phyloP scores from a whole-genome alignment of 2,113 vertebrate genomes.

The Lates calcarifer region DNA sequence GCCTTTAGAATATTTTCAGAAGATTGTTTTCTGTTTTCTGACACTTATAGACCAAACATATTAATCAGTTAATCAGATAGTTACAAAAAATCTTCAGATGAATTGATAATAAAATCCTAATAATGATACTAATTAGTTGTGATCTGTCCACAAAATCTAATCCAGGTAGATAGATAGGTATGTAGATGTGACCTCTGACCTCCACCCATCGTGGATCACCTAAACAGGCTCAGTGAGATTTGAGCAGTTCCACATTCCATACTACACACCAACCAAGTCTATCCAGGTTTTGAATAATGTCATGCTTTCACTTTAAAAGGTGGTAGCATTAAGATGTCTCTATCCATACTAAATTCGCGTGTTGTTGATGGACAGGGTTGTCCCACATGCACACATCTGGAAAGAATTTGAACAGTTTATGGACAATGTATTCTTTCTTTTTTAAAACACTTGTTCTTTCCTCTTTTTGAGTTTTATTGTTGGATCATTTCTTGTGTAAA shows the following conservation, averaged over 20 bases:
- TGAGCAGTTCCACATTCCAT: background rate
- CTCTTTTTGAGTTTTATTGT: background rate
- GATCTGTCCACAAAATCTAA: background rate
- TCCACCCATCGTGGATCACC: background rate
- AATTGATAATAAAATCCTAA: too few species aligned
- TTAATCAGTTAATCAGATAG: too few species aligned
- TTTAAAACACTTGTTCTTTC: background rate
- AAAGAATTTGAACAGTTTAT: background rate
- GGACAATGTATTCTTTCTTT: background rate
- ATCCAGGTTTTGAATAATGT: background rate
- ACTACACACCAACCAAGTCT: background rate
- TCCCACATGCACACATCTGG: background rate
- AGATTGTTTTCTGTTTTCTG: background rate
- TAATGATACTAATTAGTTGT: too few species aligned
- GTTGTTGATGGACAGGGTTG: background rate
- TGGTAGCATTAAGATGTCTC: background rate
- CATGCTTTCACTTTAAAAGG: background rate
- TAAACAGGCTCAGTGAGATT: conserved; percentile 36
- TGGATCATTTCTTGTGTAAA: background rate
- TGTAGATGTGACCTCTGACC: background rate
- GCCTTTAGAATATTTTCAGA: background rate
- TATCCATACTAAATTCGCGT: background rate
- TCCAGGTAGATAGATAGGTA: background rate
- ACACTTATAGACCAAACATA: too few species aligned
- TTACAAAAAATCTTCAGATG: too few species aligned